Evolutionary conservation across 2,797 vertebrate genomes (phyloP), one percentile per base, ranked within the genome.

Genomic region (Chiroxiphia lanceolata): DNA sequence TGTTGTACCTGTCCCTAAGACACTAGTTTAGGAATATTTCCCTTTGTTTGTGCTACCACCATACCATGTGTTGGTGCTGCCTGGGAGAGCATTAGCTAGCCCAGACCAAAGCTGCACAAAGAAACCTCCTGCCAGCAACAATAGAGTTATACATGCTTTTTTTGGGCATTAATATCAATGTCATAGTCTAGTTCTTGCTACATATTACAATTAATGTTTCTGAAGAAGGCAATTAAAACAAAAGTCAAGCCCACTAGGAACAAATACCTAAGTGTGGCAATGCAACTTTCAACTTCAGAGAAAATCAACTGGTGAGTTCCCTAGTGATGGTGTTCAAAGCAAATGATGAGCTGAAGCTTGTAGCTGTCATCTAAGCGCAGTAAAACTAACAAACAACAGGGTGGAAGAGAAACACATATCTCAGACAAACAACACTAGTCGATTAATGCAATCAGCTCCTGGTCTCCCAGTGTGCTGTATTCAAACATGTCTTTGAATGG

Each of bases 1-100:
- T 4, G 10, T 0, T 2, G 47, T 5, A 36, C 29, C 44, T 77
- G n/a, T 67, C 1, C 1, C 19, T 27, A 63, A 36, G 26, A 6
- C 25, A 22, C 5, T 7, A 15, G 7, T 50, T 83, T 45, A 38
- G 26, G 57, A 85, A 42, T 45, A 50, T 38, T 57, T 9, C 3
- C 11, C 5, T 16, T 67, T 64, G 14, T 42, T 81, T 59, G 54
- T 65, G 21, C 56, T 71, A 4, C 36, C 31, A 34, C 10, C 34
- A 83, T 83, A 85, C 13, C 2, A 5, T 8, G 10, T 10, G 5
- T 15, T 61, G 19, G 6, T 74, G 51, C 14, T 26, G 0, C 18
- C 42, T 83, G n/a, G 45, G 9, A 50, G 19, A 84, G 23, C 3
- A 4, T 15, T 64, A 51, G 6, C 23, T 82, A 50, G 25, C 21